Percentiles rank a stretch among this genome's conserved stretches.
phyloP scores from a whole-genome alignment of 2,113 vertebrate species.

The Pygoscelis adeliae region DNA sequence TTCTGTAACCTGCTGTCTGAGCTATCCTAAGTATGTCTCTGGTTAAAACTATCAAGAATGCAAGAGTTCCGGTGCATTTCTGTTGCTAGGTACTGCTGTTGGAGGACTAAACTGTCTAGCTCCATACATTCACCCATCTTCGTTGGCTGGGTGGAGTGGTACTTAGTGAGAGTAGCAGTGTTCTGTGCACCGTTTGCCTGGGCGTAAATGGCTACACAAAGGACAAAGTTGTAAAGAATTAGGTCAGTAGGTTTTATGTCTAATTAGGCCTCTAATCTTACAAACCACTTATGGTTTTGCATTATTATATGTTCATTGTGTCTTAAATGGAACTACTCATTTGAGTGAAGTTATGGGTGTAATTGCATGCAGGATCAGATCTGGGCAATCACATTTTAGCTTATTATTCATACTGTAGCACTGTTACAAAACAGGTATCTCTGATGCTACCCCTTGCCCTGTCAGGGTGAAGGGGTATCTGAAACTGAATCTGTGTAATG shows the following conservation, averaged over 20 bases:
- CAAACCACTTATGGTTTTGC: not conserved
- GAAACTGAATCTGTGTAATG: not conserved
- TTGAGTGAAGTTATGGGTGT: not conserved
- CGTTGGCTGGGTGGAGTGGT: rapidly evolving
- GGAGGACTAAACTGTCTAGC: not conserved
- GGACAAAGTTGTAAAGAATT: not conserved
- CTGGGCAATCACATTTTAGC: not conserved
- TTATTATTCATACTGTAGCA: not conserved
- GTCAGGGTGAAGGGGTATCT: not conserved
- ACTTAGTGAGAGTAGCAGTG: not conserved
- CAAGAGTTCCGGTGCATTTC: not conserved
- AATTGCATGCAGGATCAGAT: not conserved
- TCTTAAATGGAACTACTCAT: not conserved
- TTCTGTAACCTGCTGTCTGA: not conserved
- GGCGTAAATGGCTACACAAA: not conserved
- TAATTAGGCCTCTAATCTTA: not conserved
- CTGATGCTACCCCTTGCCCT: not conserved
- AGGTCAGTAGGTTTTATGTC: not conserved
- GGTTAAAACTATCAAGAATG: not conserved
- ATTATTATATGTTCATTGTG: not conserved
- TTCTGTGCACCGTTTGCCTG: rapidly evolving
- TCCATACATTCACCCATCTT: not conserved
- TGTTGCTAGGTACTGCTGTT: not conserved
- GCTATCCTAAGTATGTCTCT: rapidly evolving
- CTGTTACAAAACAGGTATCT: not conserved